Evolutionary conservation across 2,888 invertebrate genomes (phyloP).

Genomic region (Chirona hameri): DNA sequence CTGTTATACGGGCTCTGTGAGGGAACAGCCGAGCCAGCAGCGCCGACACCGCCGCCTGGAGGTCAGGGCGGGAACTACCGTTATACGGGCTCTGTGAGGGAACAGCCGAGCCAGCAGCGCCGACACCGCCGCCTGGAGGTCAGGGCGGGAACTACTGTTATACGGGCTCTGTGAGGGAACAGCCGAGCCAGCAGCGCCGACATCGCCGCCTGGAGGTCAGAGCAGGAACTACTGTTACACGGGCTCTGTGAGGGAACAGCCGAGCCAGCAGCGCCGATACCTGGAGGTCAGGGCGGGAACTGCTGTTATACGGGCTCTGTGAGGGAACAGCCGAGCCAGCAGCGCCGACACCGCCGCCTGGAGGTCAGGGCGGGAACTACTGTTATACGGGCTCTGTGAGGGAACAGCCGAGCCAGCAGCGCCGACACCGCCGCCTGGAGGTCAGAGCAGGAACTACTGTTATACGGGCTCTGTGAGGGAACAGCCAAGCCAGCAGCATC

Average conservation of each 20-base stretch:
- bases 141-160: neutral
- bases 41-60: neutral
- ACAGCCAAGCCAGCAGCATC: no score
- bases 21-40: no score
- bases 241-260: neutral
- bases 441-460: no score
- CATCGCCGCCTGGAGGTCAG: neutral
- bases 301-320: no score
- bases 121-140: neutral
- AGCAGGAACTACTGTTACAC: neutral
- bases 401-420: neutral
- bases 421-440: neutral
- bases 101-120: no score
- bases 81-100: no score
- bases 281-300: neutral
- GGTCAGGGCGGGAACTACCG: no score
- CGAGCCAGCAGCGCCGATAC: neutral
- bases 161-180: no score
- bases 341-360: neutral
- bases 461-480: no score
- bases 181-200: no score
- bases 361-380: neutral
- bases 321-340: neutral
- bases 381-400: neutral
- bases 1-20: neutral